Evolutionary conservation across 2,113 vertebrate species (phyloP).

Genomic region (Vombatus ursinus): DNA sequence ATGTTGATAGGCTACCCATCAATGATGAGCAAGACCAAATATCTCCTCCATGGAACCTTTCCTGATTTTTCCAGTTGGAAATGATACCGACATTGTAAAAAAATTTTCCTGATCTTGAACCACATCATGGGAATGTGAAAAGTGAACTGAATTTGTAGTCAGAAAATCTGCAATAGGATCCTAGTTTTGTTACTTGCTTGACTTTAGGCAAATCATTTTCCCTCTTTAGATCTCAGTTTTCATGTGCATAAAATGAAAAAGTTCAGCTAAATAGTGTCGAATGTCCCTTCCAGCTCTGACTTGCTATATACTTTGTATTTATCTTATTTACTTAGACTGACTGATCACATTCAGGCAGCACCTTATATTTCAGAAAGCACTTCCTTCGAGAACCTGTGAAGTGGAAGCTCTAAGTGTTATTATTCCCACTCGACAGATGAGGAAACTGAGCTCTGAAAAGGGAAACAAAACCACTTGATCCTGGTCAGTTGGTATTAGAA

Average conservation of each 20-base stretch:
- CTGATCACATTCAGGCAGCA: not conserved
- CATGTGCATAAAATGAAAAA: not conserved
- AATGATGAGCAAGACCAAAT: not conserved
- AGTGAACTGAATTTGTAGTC: not conserved
- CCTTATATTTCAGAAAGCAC: not conserved
- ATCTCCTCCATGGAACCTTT: not conserved
- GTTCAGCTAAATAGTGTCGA: not conserved
- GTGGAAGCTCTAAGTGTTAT: conserved; percentile 3
- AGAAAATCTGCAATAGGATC: not conserved
- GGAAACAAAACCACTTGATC: conserved; percentile 38
- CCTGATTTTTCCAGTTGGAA: not conserved
- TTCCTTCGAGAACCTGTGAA: not conserved
- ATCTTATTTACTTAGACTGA: not conserved
- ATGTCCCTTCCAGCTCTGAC: not conserved
- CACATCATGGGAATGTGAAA: not conserved
- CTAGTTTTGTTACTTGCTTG: not conserved
- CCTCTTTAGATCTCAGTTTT: not conserved
- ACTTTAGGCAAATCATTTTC: not conserved
- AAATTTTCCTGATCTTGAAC: not conserved
- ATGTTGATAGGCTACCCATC: not conserved
- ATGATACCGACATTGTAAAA: too few relatives aligned
- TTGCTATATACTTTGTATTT: not conserved
- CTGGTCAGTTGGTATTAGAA: not conserved
- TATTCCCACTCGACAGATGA: conserved; percentile 58
- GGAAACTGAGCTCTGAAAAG: conserved; percentile 61